These are phyloP conservation scores for Catocala nupta DNA, from an alignment of 2,888 invertebrate species.

Conservation along the genomic window DNA sequence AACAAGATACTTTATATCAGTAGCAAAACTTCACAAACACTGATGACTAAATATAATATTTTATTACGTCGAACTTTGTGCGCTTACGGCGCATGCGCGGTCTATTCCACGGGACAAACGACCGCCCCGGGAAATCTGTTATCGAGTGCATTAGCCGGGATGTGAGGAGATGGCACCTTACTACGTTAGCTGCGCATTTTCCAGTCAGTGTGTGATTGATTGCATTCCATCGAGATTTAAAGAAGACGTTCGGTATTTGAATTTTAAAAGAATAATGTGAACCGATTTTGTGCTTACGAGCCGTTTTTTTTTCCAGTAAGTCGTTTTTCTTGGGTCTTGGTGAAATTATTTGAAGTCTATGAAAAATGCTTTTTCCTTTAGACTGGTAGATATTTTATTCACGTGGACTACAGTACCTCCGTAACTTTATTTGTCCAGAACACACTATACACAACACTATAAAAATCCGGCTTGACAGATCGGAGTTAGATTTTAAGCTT, in stretches of 20 bases:
- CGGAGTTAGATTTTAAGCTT: too few relatives aligned
- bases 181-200: constrained; percentile 30
- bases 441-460: too few relatives aligned
- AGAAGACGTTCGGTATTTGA: background rate
- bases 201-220: constrained; percentile 38
- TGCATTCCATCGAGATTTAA: constrained; percentile 16
- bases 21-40: constrained; percentile 19
- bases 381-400: too few relatives aligned
- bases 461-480: too few relatives aligned
- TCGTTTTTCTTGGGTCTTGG: too few relatives aligned
- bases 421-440: too few relatives aligned
- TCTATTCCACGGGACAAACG: constrained; percentile 50
- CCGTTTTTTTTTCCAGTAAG: too few relatives aligned
- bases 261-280: background rate
- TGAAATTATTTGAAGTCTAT: too few relatives aligned
- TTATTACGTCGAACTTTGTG: constrained; percentile 42
- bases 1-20: constrained; percentile 15
- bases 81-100: constrained; percentile 40
- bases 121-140: constrained; percentile 64
- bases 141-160: constrained; percentile 57
- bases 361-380: too few relatives aligned
- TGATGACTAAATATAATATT: constrained; percentile 48
- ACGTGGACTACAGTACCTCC: too few relatives aligned
- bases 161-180: constrained; percentile 45
- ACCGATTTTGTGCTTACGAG: background rate